Percentiles rank a stretch among this genome's conserved stretches.
Evolutionary conservation across 2,888 invertebrate genomes (phyloP).

Genomic region (Amblyteles armatorius): DNA sequence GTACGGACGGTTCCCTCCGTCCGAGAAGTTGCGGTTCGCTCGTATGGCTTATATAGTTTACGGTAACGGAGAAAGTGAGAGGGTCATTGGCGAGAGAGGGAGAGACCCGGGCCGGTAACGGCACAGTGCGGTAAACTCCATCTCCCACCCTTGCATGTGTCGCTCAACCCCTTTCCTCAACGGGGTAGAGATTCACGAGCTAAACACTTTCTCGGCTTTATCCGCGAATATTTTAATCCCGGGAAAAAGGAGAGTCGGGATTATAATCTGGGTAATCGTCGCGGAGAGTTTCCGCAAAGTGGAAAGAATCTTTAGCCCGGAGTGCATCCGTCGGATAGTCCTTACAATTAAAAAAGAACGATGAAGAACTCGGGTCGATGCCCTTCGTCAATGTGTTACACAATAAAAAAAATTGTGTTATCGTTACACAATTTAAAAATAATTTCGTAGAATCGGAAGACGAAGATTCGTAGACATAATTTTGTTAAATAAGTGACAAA

Average conservation of each 20-base stretch:
- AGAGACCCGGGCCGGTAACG: neutral
- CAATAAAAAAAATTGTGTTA: no score
- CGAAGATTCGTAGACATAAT: no score
- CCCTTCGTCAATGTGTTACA: no score
- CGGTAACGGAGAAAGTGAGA: constrained; percentile 11
- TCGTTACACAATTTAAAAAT: no score
- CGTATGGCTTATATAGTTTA: constrained; percentile 12
- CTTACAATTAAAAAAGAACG: neutral
- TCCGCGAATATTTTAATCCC: constrained; percentile 38
- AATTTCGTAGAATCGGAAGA: no score
- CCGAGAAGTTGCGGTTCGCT: constrained; percentile 46
- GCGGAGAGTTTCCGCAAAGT: neutral
- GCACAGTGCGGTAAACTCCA: neutral
- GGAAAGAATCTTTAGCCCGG: neutral
- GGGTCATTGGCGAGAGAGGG: constrained; percentile 12
- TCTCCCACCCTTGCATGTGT: constrained; percentile 1
- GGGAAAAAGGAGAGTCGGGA: neutral
- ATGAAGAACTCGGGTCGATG: no score
- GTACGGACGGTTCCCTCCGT: constrained; percentile 35
- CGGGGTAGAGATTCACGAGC: constrained; percentile 36
- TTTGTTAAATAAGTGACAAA: no score
- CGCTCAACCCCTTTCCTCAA: constrained; percentile 23
- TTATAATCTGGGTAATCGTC: neutral
- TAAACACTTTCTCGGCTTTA: constrained; percentile 52
- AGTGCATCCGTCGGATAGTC: neutral